Percentiles rank a stretch among this genome's conserved stretches.
Conservation (phyloP, 2,797 vertebrate species). For the Cossypha polioptera region DNA sequence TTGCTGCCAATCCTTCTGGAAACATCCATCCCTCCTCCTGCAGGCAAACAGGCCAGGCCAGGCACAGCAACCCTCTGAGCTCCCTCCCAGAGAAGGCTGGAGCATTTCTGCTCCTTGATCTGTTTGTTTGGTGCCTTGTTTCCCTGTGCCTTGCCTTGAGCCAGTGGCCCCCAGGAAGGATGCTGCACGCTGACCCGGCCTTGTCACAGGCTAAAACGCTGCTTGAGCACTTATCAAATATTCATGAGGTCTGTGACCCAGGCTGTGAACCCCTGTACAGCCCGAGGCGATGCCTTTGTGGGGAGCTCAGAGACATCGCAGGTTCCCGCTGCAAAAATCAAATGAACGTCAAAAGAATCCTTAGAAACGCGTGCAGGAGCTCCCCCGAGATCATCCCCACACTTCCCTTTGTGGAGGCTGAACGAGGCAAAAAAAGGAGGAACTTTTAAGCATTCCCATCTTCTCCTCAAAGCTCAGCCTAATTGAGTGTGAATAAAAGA, state of each 20-base stretch:
- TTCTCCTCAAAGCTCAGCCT: slow-evolving; percentile 51
- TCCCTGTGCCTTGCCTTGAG: neutral
- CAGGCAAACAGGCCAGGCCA: neutral
- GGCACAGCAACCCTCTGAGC: neutral
- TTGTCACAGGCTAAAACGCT: neutral
- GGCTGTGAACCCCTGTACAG: slow-evolving; percentile 43
- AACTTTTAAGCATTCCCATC: slow-evolving; percentile 24
- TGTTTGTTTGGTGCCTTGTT: neutral
- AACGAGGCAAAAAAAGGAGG: neutral
- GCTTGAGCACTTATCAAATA: neutral
- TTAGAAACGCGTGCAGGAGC: neutral
- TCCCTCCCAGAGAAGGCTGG: neutral
- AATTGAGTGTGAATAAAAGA: slow-evolving; percentile 43
- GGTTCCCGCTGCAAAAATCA: slow-evolving; percentile 40
- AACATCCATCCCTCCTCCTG: neutral
- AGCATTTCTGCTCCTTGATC: neutral
- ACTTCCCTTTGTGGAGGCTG: slow-evolving; percentile 10
- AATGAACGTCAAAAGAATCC: slow-evolving; percentile 23
- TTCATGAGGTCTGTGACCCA: slow-evolving; percentile 17
- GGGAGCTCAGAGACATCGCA: neutral
- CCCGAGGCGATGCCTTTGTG: slow-evolving; percentile 60
- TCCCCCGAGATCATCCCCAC: neutral
- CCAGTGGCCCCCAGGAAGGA: neutral
- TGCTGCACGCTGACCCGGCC: neutral
- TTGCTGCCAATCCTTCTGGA: neutral